Percentiles rank a stretch among this genome's conserved stretches.
phyloP scores from a whole-genome alignment of 1,140 invertebrate genomes.

The Bombus waltoni region DNA sequence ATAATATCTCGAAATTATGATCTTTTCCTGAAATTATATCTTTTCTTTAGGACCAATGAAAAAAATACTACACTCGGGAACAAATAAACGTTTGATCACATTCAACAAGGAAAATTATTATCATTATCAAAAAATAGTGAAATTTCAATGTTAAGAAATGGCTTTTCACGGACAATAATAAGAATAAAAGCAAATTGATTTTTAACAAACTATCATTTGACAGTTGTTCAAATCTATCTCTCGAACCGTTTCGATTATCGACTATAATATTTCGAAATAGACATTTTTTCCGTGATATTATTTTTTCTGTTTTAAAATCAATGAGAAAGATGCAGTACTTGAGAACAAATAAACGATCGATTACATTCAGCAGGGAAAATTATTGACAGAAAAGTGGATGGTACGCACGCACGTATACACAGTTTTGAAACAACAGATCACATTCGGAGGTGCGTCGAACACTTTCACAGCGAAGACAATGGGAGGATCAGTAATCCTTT shows the following conservation, averaged over 20 bases:
- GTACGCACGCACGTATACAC: background rate
- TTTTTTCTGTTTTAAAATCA: background rate
- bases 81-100: background rate
- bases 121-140: too few species aligned
- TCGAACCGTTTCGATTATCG: background rate
- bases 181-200: background rate
- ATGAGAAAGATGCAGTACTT: background rate
- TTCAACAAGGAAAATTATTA: background rate
- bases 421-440: background rate
- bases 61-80: too few species aligned
- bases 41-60: background rate
- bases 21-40: background rate
- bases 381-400: background rate
- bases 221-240: background rate
- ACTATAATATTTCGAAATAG: background rate
- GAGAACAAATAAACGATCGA: background rate
- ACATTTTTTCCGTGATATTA: background rate
- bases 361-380: background rate
- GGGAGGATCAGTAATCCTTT: background rate
- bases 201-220: background rate
- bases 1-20: background rate
- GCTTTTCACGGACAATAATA: background rate
- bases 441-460: background rate
- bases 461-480: slow-evolving; percentile 10
- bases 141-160: too few species aligned